Evolutionary conservation across 2,113 vertebrate species (phyloP), one percentile per base, ranked within the genome.

Genomic region (Sapayoa aenigma): DNA sequence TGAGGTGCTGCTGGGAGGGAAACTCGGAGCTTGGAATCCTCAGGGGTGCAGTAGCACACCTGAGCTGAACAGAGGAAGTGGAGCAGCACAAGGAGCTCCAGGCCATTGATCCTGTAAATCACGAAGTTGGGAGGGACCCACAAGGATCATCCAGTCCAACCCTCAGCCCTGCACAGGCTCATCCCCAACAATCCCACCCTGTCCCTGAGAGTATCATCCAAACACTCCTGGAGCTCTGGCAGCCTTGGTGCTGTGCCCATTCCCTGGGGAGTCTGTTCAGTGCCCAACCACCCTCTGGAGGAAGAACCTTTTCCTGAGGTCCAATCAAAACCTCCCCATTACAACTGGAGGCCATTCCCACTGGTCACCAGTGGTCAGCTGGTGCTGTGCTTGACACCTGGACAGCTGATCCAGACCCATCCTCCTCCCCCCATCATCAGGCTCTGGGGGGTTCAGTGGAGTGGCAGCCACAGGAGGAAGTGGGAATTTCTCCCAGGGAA

Each of bases 21-120:
- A 50, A 1, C 16, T 12, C 0, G 0, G n/a, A 85, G 59, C 69
- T 18, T 3, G 0, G 7, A 31, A 14, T 31, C 49, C 68, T 21
- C 2, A 0, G 3, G 11, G 14, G 1, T 62, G 39, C 33, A 5
- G 11, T 25, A 56, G 47, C 16, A 11, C 3, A 14, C 23, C 23
- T 5, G 3, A n/a, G 71, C 19, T n/a, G 60, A 55, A 71, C 0
- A 0, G 7, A 62, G 52, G 12, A 2, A 1, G 16, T 5, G 24
- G 37, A 66, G 50, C 52, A 50, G 4, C 30, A 4, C 1, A 1
- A 16, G 37, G 35, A 86, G 53, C 52, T 83, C 28, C 24, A 2
- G 46, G 41, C 8, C 52, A 2, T 14, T 49, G 37, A 9, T 35
- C 30, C 17, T 0, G 0, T 7, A 25, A 12, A 53, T 11, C 59